Evolutionary conservation across 2,113 vertebrate genomes (phyloP), one percentile per base, ranked within the genome.

Genomic region (Lasiurus cinereus): DNA sequence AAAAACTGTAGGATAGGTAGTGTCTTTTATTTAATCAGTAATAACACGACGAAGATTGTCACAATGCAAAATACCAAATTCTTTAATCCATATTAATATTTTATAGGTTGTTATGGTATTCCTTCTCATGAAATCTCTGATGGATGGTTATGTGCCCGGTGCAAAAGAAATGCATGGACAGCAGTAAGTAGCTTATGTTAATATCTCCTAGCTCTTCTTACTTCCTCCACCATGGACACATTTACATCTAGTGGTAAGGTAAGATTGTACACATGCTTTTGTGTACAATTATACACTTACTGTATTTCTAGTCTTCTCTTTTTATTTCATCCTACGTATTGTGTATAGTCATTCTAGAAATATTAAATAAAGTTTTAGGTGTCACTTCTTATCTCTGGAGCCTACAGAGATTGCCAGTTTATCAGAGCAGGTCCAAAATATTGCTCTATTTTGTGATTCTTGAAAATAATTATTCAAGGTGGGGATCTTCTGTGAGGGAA

Each of bases 91-190:
- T 91, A 22, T 50, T 79, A 11, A 96, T 97, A 70, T 94, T 98
- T 97, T 98, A 39, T 97, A 99, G 99, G 99, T 98, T 99, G 99
- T 98, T 99, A 99, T 79, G 99, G 99, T 82, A 98, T 99, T 88
- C 98, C 98, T 94, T 98, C 98, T 94, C 98, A 98, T 36, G 98
- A 99, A 91, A 98, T 99, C 93, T 96, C 83, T 33, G 97, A 98
- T 54, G 98, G 98, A 91, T 99, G 99, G 99, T 98, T 98, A 0
- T 99, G 99, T 98, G 99, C 98, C 97, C 99, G 99, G 59, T 99
- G 99, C 93, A 98, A 96, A 73, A 98, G 97, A 96, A 98, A 98
- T 98, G 99, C 98, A 56, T 98, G 99, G 97, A 98, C 98, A 96
- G 99, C 99, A 27, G 99, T 99, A 99, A 98, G 99, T 98, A 66